A percentile compares a stretch with the other conserved stretches of the same genome.
Evolutionary conservation across 2,797 vertebrate genomes (phyloP).

Genomic region (Fringilla coelebs): DNA sequence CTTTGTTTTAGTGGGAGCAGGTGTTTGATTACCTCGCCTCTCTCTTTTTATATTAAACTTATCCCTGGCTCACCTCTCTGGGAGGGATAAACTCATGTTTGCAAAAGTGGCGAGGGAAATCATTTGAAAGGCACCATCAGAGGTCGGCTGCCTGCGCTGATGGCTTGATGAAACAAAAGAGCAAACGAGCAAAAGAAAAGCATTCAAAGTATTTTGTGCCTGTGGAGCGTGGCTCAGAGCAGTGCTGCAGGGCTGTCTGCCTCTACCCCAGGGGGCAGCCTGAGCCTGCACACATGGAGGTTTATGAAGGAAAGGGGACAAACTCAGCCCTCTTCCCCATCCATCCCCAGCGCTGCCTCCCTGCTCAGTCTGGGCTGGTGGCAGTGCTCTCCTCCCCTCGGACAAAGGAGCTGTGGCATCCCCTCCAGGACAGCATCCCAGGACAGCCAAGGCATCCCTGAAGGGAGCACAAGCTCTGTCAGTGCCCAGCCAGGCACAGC

Average conservation of each 20-base stretch:
- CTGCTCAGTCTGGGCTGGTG: fast-evolving
- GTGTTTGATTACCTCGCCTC: constrained; percentile 21
- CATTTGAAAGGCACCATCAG: neutral
- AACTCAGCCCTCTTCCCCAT: neutral
- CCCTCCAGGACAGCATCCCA: neutral
- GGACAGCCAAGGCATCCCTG: neutral
- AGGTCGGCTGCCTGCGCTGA: neutral
- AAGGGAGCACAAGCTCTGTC: neutral
- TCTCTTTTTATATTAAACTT: constrained; percentile 53
- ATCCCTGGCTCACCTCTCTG: constrained; percentile 9
- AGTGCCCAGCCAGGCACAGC: neutral
- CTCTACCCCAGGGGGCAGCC: neutral
- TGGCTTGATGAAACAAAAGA: constrained; percentile 23
- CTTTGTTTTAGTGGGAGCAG: constrained; percentile 60
- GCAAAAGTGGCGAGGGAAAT: constrained; percentile 45
- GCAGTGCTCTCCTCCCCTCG: neutral
- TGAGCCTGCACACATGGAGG: neutral
- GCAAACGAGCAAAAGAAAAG: neutral
- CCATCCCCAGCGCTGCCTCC: neutral
- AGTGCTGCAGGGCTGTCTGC: neutral
- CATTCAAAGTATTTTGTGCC: neutral
- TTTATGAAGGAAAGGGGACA: neutral
- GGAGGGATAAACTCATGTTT: constrained; percentile 15
- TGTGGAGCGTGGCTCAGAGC: fast-evolving
- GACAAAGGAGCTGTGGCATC: neutral